Evolutionary conservation across 2,888 invertebrate species (phyloP), one percentile per base, ranked within the genome.

Genomic region (Nomada goodeniana): DNA sequence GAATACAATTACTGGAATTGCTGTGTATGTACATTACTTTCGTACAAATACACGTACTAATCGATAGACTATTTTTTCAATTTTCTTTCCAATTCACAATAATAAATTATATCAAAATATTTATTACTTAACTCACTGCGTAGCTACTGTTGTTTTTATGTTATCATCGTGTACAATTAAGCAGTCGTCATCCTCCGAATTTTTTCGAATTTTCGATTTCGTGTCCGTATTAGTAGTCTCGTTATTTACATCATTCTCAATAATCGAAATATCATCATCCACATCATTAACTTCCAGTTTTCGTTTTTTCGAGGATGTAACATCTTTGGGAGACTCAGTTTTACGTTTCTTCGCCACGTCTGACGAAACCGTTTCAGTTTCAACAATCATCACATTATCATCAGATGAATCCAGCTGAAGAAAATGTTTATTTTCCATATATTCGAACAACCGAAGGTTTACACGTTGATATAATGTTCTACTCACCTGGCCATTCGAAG

Each of bases 401-500:
- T 87, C 89, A 5, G 88, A 82, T 44, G 10, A 23, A 0, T 89
- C 85, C 26, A 86, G 74, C 90, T 90, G 65, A 85, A 73, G 47
- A 64, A 47, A 79, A 80, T 67, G 26, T 26, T 18, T 15, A 44
- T 7, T 71, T 61, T 53, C 0, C 29, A 65, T 9, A 61, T 47
- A 11, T 13, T 65, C 23, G 0, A 79, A 57, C 7, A 47, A n/a
- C 1, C 7, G 2, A 55, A 9, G 3, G 50, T 23, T 42, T n/a
- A 20, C 11, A 68, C n/a, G 26, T 26, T 7, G 42, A 72, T 23
- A 60, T 26, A 18, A 9, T 18, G 9, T n/a, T 71, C 15, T 80
- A 72, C 52, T 82, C 83, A 92, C 92, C 87, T 91, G 88, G 63
- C 93, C 93, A 81, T 93, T 93, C 0, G 93, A 91, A 50, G 91